These are phyloP conservation scores for Ciona savignyi DNA, from an alignment of 23 tunicate genomes.

Conservation along the genomic window DNA sequence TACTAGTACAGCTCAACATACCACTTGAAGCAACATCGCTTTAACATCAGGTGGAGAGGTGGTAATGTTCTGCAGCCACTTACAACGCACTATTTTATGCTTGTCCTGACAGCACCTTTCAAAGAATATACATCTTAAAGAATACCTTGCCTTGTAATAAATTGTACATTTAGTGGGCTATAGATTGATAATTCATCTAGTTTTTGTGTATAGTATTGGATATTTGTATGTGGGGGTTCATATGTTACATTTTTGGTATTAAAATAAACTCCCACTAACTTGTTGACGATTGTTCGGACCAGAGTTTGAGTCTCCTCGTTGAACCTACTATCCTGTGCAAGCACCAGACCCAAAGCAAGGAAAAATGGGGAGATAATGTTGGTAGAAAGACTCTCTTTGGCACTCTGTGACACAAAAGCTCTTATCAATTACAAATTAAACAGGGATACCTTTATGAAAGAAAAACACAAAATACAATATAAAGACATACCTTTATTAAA, in stretches of 20 bases:
- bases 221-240: not conserved
- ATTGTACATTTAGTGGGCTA: no score
- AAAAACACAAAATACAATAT: no score
- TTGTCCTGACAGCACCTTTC: constrained; percentile 16
- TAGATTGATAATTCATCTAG: no score
- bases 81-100: not conserved
- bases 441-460: no score
- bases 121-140: no score
- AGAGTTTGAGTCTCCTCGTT: constrained; percentile 29
- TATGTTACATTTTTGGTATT: not conserved
- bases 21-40: not conserved
- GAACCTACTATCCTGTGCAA: constrained; percentile 35
- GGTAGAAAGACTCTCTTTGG: constrained; percentile 26
- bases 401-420: constrained; percentile 13
- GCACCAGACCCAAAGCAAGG: constrained; percentile 21
- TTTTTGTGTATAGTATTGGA: no score
- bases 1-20: not conserved
- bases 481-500: no score
- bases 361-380: constrained; percentile 28
- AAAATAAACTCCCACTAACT: constrained; percentile 2
- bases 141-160: no score
- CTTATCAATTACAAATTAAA: no score
- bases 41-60: not conserved
- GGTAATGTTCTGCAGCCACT: not conserved
- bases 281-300: constrained; percentile 17